Evolutionary conservation across 2,113 vertebrate genomes (phyloP), one percentile per base, ranked within the genome.

Genomic region (Montifringilla adamsi): DNA sequence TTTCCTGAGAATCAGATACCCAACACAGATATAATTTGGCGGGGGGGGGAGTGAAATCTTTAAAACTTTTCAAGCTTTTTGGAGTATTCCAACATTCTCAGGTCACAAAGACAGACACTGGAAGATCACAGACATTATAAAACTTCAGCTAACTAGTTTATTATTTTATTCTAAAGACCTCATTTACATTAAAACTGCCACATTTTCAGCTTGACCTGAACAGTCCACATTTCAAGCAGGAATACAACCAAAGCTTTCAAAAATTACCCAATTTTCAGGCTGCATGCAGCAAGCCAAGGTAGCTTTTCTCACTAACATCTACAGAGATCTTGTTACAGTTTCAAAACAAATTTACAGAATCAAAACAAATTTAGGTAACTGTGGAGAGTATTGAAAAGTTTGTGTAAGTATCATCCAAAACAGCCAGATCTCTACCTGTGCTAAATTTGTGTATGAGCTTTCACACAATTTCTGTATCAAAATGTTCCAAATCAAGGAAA

Each of bases 401-500:
- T 55, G 30, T 4, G 0, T 15, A 90, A 83, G 26, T 35, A 56
- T 19, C n/a, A 19, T 72, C 16, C 43, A 78, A 73, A 33, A 76
- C 0, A 52, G 23, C 14, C 39, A 63, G 30, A 50, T 78, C 74
- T 89, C 47, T n/a, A 95, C 84, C 89, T 76, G 52, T 64, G 41
- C 66, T 89, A 90, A 69, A 81, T 74, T 37, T 77, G 50, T 39
- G 11, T 30, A 70, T n/a, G 73, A 92, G 69, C 92, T 94, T 90
- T 90, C 83, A 93, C 79, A 93, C 47, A 90, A 44, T 67, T 95
- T 86, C 64, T 81, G 55, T 90, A 96, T 86, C 79, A 92, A 76
- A 93, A 87, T 84, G 73, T 84, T 93, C 91, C 90, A 95, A 55
- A 73, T 53, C 69, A 87, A 92, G 95, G 94, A 96, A 97, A 46